Evolutionary conservation across 2,113 vertebrate genomes (phyloP).

Genomic region (Aplodontia rufa): DNA sequence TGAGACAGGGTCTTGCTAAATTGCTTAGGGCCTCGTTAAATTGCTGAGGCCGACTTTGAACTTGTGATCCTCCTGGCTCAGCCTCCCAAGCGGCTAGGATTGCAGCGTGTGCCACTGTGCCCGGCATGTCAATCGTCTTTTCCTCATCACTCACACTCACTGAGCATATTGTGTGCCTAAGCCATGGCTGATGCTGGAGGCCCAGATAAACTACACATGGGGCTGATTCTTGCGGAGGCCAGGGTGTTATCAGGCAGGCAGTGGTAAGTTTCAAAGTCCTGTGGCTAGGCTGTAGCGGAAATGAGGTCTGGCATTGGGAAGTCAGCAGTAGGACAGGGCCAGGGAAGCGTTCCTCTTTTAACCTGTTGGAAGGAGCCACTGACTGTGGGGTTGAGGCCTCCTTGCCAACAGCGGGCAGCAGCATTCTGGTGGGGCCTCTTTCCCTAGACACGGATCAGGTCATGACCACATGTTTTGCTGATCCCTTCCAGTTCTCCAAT

Average conservation of each 20-base stretch:
- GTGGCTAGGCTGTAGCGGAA: background rate
- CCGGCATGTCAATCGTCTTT: no score
- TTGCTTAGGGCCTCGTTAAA: no score
- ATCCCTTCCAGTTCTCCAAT: background rate
- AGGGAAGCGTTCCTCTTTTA: background rate
- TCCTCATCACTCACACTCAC: fast-evolving
- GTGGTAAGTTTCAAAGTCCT: no score
- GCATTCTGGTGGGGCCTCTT: background rate
- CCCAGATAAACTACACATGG: background rate
- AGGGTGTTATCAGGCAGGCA: background rate
- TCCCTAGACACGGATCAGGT: background rate
- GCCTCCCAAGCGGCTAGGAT: no score
- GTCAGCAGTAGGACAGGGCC: background rate
- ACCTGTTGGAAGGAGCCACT: background rate
- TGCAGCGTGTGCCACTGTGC: no score
- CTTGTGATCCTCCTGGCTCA: no score
- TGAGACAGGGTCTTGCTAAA: no score
- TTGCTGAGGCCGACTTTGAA: no score
- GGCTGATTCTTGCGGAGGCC: background rate
- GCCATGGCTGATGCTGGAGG: background rate
- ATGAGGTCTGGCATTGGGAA: background rate
- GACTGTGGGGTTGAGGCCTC: background rate
- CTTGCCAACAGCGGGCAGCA: background rate
- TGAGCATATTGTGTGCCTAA: background rate
- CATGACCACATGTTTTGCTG: no score